A percentile compares a stretch with the other conserved stretches of the same genome.
Conservation (phyloP, 1,140 invertebrate genomes). For the Grapholita molesta region DNA sequence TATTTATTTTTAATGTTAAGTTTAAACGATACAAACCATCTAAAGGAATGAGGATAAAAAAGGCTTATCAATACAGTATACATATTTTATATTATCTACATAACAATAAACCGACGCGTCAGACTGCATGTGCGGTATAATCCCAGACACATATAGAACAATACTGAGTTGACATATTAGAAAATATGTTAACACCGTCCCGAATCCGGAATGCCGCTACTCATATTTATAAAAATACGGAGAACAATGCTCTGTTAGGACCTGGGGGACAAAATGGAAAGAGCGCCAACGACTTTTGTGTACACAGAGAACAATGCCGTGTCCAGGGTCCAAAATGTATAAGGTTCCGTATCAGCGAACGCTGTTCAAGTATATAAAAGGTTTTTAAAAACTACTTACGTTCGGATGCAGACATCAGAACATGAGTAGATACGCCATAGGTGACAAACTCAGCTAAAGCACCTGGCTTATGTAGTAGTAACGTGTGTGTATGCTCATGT, state of each 20-base stretch:
- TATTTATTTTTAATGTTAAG: too few relatives aligned
- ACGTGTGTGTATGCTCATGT: too few relatives aligned
- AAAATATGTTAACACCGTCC: slow-evolving; percentile 11
- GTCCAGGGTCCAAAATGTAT: background rate
- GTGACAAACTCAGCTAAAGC: too few relatives aligned
- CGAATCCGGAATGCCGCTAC: slow-evolving; percentile 11
- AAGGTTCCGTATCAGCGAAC: too few relatives aligned
- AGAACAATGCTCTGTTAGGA: slow-evolving; percentile 6
- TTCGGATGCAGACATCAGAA: too few relatives aligned
- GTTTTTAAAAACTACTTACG: too few relatives aligned
- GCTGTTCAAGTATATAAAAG: too few relatives aligned
- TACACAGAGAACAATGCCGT: background rate
- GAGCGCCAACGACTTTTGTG: background rate
- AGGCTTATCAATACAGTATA: background rate
- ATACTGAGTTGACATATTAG: slow-evolving; percentile 13
- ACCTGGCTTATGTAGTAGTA: too few relatives aligned
- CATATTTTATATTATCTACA: background rate
- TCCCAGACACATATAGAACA: background rate
- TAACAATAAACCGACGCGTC: background rate
- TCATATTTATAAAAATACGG: slow-evolving; percentile 10
- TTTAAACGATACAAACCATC: background rate
- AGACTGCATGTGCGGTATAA: background rate
- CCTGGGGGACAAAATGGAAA: slow-evolving; percentile 1
- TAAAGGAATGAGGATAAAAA: background rate
- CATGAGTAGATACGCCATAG: too few relatives aligned